Percentiles rank a stretch among this genome's conserved stretches.
Evolutionary conservation across 2,797 vertebrate species (phyloP).

Genomic region (Anguilla pacifica): DNA sequence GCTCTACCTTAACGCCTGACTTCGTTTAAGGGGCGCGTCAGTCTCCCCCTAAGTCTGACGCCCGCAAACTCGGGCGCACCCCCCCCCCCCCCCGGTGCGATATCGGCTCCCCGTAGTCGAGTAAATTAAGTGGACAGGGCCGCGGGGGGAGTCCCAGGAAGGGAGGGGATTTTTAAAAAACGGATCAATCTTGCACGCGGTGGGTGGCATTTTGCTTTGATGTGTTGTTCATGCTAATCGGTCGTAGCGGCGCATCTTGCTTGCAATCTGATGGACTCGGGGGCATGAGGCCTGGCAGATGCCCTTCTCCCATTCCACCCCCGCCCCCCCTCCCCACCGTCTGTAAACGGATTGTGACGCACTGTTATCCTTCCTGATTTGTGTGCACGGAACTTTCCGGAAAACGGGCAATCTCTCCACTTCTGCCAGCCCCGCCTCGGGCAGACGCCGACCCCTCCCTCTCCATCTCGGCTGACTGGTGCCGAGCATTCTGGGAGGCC

Average conservation of each 20-base stretch:
- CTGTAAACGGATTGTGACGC: not conserved
- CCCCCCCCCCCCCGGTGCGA: not conserved
- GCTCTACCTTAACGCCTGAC: slow-evolving; percentile 28
- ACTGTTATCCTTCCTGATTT: not conserved
- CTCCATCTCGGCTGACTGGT: slow-evolving; percentile 27
- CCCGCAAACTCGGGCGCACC: not conserved
- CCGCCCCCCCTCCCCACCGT: too few species aligned
- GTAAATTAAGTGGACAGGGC: slow-evolving; percentile 15
- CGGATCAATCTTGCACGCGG: slow-evolving; percentile 42
- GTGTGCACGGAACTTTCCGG: not conserved
- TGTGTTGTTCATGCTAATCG: slow-evolving; percentile 42
- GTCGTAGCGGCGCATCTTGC: slow-evolving; percentile 29
- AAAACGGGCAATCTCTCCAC: not conserved
- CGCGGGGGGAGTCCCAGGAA: slow-evolving; percentile 26
- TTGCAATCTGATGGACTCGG: slow-evolving; percentile 27
- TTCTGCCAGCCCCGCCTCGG: not conserved
- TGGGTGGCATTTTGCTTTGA: slow-evolving; percentile 42
- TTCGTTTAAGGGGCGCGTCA: slow-evolving; percentile 32
- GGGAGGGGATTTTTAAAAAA: slow-evolving; percentile 35
- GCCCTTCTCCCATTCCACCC: not conserved
- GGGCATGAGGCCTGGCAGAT: slow-evolving; percentile 16
- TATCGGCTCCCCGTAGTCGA: slow-evolving; percentile 34
- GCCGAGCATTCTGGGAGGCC: too few species aligned
- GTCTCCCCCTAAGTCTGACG: slow-evolving; percentile 24
- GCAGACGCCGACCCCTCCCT: slow-evolving; percentile 2